Evolutionary conservation across 2,113 vertebrate species (phyloP).

Genomic region (Mesitornis unicolor): DNA sequence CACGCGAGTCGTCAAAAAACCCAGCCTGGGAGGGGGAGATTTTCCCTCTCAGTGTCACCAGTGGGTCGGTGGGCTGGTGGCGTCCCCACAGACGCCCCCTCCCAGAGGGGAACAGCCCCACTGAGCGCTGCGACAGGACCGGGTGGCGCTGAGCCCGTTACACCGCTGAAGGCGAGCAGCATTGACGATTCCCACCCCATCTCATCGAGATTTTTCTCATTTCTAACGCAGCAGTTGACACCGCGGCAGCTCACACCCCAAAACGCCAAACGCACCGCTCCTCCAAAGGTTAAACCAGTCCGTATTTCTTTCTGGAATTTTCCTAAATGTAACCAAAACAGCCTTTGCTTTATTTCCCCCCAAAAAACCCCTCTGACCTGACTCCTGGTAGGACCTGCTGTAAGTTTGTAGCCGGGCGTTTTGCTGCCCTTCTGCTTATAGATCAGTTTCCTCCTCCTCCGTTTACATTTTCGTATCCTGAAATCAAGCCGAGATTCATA

Average conservation of each 20-base stretch:
- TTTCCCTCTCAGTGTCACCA: neutral
- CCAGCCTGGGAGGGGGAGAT: too few relatives aligned
- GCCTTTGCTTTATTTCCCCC: neutral
- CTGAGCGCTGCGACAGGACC: neutral
- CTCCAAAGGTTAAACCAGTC: neutral
- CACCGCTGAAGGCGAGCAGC: fast-evolving
- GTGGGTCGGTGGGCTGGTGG: neutral
- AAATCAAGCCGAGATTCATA: neutral
- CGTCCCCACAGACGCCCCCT: too few relatives aligned
- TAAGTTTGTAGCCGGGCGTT: neutral
- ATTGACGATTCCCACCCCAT: neutral
- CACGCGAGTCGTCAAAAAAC: neutral
- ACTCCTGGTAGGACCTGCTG: neutral
- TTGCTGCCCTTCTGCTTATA: neutral
- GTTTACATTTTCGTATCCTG: neutral
- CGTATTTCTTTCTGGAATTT: constrained; percentile 17
- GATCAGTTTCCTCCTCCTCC: neutral
- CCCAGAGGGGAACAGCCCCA: neutral
- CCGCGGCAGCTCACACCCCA: neutral
- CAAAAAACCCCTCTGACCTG: neutral
- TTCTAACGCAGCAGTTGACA: neutral
- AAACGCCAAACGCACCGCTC: neutral
- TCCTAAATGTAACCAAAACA: neutral
- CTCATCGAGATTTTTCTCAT: fast-evolving
- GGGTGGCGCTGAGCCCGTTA: neutral